phyloP scores from a whole-genome alignment of 2,888 invertebrate genomes.

The Agriotes lineatus region DNA sequence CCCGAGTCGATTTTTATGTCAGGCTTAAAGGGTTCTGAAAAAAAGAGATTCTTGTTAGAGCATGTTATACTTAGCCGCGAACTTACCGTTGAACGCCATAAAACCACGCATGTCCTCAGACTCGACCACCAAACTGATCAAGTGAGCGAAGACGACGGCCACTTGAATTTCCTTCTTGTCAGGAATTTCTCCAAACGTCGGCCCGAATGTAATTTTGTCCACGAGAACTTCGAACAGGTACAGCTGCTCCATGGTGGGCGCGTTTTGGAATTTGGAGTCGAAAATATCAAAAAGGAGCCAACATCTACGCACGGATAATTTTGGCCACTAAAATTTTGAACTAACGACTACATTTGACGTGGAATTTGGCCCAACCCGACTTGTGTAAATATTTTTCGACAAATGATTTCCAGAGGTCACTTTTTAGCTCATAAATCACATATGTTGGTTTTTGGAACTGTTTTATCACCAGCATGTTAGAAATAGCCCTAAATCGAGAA shows the following conservation, averaged over 20 bases:
- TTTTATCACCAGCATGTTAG: too few species aligned
- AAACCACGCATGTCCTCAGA: conserved; percentile 63
- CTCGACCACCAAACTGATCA: conserved; percentile 68
- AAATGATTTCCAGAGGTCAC: conserved; percentile 13
- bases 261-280: neutral
- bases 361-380: conserved; percentile 29
- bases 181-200: conserved; percentile 58
- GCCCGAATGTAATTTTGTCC: conserved; percentile 68
- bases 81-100: neutral
- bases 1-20: conserved; percentile 67
- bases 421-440: neutral
- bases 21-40: conserved; percentile 41
- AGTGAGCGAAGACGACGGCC: conserved; percentile 68
- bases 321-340: conserved; percentile 30
- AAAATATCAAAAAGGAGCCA: neutral
- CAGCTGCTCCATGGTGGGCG: conserved; percentile 66
- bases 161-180: conserved; percentile 67
- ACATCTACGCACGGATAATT: conserved; percentile 11
- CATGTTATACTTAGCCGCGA: too few species aligned
- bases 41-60: too few species aligned
- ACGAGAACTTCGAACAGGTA: conserved; percentile 72
- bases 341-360: conserved; percentile 33
- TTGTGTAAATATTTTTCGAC: conserved; percentile 21
- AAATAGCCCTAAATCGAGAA: too few species aligned
- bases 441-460: too few species aligned